These are phyloP conservation scores for Drosophila sulfurigaster DNA, from an alignment of 1,140 invertebrate species.

Conservation along the genomic window DNA sequence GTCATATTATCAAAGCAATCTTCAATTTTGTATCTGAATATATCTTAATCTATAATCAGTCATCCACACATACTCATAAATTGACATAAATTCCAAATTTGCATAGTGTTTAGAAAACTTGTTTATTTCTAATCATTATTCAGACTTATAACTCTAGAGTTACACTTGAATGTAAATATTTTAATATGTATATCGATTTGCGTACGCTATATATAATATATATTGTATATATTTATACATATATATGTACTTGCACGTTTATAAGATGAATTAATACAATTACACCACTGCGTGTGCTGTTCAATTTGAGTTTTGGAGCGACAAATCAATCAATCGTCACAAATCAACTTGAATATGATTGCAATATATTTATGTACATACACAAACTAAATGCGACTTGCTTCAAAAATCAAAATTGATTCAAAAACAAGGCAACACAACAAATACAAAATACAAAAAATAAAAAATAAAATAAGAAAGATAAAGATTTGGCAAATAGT, in stretches of 20 bases:
- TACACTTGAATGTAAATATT: constrained; percentile 66
- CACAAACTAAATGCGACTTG: constrained; percentile 1
- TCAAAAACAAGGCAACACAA: too few species aligned
- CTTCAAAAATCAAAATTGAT: constrained; percentile 3
- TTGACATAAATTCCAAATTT: not conserved
- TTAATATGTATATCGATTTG: constrained; percentile 13
- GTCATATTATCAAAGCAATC: too few species aligned
- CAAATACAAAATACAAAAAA: not conserved
- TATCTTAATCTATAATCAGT: too few species aligned
- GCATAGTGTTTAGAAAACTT: constrained; percentile 46
- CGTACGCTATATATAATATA: constrained; percentile 31
- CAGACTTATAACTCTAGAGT: constrained; percentile 81
- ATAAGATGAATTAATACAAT: constrained; percentile 32
- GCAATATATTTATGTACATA: not conserved
- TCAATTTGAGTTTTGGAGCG: constrained; percentile 7
- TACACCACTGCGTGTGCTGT: constrained; percentile 15
- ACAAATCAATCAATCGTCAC: not conserved
- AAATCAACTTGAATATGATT: not conserved
- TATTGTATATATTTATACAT: constrained; percentile 30
- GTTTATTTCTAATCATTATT: constrained; percentile 74
- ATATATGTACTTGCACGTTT: constrained; percentile 32
- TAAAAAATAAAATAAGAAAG: not conserved
- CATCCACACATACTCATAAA: not conserved
- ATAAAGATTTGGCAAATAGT: constrained; percentile 19
- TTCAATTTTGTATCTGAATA: too few species aligned